A percentile compares a stretch with the other conserved stretches of the same genome.
Evolutionary conservation across 2,888 invertebrate genomes (phyloP).

Genomic region (Dryobota labecula): DNA sequence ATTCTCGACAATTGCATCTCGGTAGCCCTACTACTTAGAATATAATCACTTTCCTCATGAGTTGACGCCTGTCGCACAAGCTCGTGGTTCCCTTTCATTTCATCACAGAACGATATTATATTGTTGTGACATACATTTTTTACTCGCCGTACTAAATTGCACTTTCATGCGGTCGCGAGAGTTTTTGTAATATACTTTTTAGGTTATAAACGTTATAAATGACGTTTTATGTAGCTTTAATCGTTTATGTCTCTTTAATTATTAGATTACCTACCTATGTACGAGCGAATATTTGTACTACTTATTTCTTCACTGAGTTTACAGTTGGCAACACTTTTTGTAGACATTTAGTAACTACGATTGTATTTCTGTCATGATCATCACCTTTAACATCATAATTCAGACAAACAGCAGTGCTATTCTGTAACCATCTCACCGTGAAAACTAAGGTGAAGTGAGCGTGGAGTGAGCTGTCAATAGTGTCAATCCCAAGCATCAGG

Average conservation of each 20-base stretch:
- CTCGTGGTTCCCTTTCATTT: slow-evolving; percentile 55
- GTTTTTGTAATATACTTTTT: slow-evolving; percentile 18
- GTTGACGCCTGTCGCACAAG: background rate
- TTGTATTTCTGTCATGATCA: background rate
- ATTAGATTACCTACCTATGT: background rate
- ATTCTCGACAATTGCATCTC: background rate
- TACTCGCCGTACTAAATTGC: slow-evolving; percentile 51
- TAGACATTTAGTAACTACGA: background rate
- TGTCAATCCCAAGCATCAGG: too few relatives aligned
- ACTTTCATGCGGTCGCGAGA: slow-evolving; percentile 49
- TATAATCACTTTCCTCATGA: slow-evolving; percentile 29
- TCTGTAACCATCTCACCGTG: too few relatives aligned
- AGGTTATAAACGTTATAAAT: background rate
- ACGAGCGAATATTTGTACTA: background rate
- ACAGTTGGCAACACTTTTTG: background rate
- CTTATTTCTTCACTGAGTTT: background rate
- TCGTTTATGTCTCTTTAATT: slow-evolving; percentile 5
- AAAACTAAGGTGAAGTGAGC: too few relatives aligned
- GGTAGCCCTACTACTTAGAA: background rate
- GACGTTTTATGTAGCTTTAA: background rate
- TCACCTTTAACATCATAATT: background rate
- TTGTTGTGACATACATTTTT: slow-evolving; percentile 57
- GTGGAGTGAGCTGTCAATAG: too few relatives aligned
- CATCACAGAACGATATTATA: slow-evolving; percentile 37
- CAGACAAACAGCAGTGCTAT: too few relatives aligned